A percentile compares a stretch with the other conserved stretches of the same genome.
phyloP scores from a whole-genome alignment of 2,797 vertebrate species.

The Pogoniulus pusillus region DNA sequence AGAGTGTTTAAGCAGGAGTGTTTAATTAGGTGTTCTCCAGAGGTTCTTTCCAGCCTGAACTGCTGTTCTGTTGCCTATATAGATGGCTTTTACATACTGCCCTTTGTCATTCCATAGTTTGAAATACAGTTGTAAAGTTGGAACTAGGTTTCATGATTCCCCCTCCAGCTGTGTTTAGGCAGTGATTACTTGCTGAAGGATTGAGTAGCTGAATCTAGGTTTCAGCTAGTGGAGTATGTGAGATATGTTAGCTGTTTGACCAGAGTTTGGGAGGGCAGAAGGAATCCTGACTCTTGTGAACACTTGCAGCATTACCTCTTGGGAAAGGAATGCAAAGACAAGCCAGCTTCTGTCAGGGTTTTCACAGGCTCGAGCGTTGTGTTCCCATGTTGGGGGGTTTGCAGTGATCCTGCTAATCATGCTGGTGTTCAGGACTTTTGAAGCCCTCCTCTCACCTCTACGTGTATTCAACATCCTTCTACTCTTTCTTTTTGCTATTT shows the following conservation, averaged over 20 bases:
- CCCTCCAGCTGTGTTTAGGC: background rate
- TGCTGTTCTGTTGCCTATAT: background rate
- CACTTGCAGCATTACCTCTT: background rate
- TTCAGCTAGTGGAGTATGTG: background rate
- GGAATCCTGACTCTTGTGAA: background rate
- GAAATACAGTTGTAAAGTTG: background rate
- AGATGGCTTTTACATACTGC: background rate
- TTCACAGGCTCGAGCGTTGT: background rate
- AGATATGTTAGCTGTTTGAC: background rate
- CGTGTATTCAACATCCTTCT: background rate
- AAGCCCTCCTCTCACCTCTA: background rate
- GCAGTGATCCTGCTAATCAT: background rate
- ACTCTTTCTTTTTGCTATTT: background rate
- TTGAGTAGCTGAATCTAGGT: background rate
- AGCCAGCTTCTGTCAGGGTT: background rate
- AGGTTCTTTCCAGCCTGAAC: background rate
- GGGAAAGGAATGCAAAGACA: conserved; percentile 7
- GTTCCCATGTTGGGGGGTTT: background rate
- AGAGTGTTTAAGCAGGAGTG: background rate
- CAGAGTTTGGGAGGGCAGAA: background rate
- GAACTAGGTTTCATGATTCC: background rate
- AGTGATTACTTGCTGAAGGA: background rate
- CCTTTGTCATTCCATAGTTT: background rate
- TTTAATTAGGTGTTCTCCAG: background rate
- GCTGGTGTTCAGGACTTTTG: background rate